Evolutionary conservation across 2,797 vertebrate species (phyloP), one percentile per base, ranked within the genome.

Genomic region (Rhabdomys pumilio): DNA sequence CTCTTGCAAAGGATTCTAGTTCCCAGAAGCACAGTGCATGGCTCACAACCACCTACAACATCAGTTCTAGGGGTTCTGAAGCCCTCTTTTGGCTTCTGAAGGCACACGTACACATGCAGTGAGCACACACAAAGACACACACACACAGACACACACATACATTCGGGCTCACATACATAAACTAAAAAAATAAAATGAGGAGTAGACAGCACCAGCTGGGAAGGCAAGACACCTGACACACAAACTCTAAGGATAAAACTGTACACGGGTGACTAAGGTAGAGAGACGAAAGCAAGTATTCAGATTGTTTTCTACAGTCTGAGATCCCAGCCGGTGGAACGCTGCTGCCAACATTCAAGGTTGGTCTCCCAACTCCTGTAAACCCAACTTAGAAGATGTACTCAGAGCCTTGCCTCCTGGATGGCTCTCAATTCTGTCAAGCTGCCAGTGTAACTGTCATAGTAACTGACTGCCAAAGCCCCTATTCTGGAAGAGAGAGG

Each of bases 181-280:
- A 41, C 85, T 73, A 87, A 55, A 55, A 38, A 72, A 15, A 38
- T 55, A 55, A 29, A 50, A 22, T 20, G 34, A 29, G 34, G 4
- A 8, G 59, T 0, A 0, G 22, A 41, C 0, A 1, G 31, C 2
- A 3, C 29, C 85, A 41, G 41, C 44, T 41, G 31, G 31, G 90
- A 61, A 80, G 53, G 10, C 93, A 76, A 63, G 6, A 44, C n/a
- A 2, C 22, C 19, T 22, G 38, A 24, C 41, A 67, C 77, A 34
- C 59, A 10, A 24, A 17, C 50, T 53, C 63, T 13, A 29, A 90
- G 80, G 82, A 19, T 3, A 8, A 11, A n/a, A 26, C 44, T 61
- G 2, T 4, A 19, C 22, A 7, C 24, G 24, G 76, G 34, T 53
- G 84, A 20, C 17, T 19, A 5, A 91, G 86, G 20, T 55, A n/a